Evolutionary conservation across 2,113 vertebrate genomes (phyloP).

Genomic region (Odobenus rosmarus): DNA sequence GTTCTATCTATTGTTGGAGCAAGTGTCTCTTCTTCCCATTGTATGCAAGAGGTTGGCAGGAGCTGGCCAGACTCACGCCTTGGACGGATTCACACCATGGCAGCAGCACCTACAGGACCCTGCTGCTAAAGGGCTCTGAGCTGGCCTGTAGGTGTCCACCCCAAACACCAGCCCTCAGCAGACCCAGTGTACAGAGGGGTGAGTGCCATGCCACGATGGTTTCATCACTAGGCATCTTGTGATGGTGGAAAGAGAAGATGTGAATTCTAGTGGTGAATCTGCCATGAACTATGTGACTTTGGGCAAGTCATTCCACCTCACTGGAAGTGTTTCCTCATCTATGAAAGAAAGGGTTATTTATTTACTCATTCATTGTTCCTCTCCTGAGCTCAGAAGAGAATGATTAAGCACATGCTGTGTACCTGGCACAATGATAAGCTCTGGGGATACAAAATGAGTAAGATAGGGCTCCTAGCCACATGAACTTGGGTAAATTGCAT

Average conservation of each 20-base stretch:
- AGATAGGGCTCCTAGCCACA: neutral
- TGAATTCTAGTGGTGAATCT: neutral
- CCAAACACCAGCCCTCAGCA: rapidly evolving
- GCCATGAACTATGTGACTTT: neutral
- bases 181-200: neutral
- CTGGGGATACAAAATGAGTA: neutral
- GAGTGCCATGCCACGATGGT: neutral
- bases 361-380: neutral
- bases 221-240: neutral
- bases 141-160: neutral
- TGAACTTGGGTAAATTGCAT: neutral
- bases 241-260: neutral
- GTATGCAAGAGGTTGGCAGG: neutral
- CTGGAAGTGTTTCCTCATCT: neutral
- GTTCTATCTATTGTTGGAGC: neutral
- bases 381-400: neutral
- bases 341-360: neutral
- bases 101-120: neutral
- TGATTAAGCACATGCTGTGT: neutral
- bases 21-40: neutral
- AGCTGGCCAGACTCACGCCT: neutral
- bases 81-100: neutral
- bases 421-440: neutral
- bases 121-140: neutral
- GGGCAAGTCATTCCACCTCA: neutral